Percentiles rank a stretch among this genome's conserved stretches.
These are phyloP conservation scores for Pedionomus torquatus DNA, from an alignment of 2,113 vertebrate species.

Conservation along the genomic window DNA sequence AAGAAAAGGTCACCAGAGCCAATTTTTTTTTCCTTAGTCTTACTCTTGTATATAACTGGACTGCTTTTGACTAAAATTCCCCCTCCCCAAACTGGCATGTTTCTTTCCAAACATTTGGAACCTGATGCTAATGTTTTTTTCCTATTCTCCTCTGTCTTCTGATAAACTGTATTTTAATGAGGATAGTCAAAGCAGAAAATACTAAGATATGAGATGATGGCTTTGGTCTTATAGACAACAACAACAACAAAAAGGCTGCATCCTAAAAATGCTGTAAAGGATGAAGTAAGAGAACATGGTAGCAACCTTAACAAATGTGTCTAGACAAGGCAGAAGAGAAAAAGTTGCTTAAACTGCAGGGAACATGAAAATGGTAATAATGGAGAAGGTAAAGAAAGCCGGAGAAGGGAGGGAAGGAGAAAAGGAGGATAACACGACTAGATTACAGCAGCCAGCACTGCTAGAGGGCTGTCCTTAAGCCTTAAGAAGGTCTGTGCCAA, in stretches of 20 bases:
- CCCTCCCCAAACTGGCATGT: background rate
- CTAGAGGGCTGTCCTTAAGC: background rate
- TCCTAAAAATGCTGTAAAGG: background rate
- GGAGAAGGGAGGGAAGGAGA: background rate
- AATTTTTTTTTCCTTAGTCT: background rate
- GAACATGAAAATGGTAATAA: background rate
- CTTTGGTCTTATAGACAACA: background rate
- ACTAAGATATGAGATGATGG: background rate
- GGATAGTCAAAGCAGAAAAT: background rate
- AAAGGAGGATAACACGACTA: background rate
- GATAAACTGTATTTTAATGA: background rate
- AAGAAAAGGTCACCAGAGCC: background rate
- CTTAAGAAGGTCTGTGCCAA: background rate
- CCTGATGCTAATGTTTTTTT: background rate
- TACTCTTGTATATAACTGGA: background rate
- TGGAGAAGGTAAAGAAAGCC: background rate
- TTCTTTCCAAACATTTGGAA: background rate
- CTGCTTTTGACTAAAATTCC: background rate
- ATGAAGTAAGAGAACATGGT: background rate
- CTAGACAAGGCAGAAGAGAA: background rate
- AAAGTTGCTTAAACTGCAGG: background rate
- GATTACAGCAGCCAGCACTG: background rate
- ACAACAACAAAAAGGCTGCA: background rate
- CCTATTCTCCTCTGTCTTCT: accelerated
- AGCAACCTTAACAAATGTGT: background rate